Conservation (phyloP, 53 echinoderm and acorn worm genomes). For the Antedon mediterranea region DNA sequence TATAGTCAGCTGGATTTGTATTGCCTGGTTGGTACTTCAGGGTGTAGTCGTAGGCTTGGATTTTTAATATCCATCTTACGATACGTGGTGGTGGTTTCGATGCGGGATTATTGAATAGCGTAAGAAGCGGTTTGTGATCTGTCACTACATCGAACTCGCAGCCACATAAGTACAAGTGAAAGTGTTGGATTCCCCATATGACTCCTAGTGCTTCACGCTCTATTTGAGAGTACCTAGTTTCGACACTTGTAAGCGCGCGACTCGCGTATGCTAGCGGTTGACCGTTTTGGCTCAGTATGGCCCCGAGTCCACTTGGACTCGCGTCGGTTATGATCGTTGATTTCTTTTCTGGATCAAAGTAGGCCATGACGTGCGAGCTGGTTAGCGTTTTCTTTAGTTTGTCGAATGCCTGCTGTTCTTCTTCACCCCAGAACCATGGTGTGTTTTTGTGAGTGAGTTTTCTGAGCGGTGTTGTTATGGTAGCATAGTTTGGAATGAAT, state of each 20-base stretch:
- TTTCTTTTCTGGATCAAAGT: constrained; percentile 20
- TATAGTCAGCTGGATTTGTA: constrained; percentile 36
- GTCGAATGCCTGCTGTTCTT: not conserved
- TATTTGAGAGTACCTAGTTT: constrained; percentile 41
- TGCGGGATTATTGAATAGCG: constrained; percentile 17
- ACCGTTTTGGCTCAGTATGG: constrained; percentile 22
- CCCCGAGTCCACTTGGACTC: constrained; percentile 39
- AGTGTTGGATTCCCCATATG: constrained; percentile 29
- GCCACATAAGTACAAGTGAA: constrained; percentile 36
- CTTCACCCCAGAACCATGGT: not conserved
- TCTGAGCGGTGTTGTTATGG: not conserved
- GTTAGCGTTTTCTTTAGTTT: not conserved
- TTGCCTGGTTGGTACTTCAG: constrained; percentile 27
- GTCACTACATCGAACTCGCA: too few relatives aligned
- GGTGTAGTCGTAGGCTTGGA: constrained; percentile 25
- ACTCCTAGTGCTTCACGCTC: constrained; percentile 45
- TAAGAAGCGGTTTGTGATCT: too few relatives aligned
- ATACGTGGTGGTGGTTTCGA: constrained; percentile 25
- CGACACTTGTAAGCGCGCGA: constrained; percentile 32
- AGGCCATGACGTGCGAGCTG: constrained; percentile 19
- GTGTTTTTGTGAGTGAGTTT: not conserved
- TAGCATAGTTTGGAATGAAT: too few relatives aligned
- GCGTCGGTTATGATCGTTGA: constrained; percentile 46
- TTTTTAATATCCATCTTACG: constrained; percentile 33
- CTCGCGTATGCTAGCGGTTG: constrained; percentile 26